Conservation (phyloP, 2,888 invertebrate genomes). For the Notodonta ziczac region DNA sequence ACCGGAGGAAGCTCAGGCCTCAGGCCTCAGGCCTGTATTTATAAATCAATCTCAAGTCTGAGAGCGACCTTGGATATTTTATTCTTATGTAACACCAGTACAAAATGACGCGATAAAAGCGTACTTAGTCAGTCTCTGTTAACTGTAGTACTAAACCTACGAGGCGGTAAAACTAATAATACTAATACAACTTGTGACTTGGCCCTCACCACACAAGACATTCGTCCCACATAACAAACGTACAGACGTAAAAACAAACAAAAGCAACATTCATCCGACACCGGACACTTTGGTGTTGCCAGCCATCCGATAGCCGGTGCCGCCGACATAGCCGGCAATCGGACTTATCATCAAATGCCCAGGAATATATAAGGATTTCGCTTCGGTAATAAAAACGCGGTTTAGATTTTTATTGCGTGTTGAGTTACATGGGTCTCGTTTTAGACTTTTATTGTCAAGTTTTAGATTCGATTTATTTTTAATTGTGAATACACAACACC, state of each 20-base stretch:
- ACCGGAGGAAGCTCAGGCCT: too few species aligned
- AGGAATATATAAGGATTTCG: conserved; percentile 14
- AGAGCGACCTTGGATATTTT: too few species aligned
- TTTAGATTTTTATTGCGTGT: conserved; percentile 34
- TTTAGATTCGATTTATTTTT: conserved; percentile 13
- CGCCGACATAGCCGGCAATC: conserved; percentile 32
- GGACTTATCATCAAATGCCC: conserved; percentile 33
- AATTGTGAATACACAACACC: neutral
- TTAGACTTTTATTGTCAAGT: conserved; percentile 3
- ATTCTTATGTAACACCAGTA: too few species aligned
- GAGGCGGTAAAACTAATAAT: too few species aligned
- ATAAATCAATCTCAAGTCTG: too few species aligned
- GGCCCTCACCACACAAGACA: conserved; percentile 28
- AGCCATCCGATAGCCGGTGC: conserved; percentile 46
- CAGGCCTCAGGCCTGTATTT: too few species aligned
- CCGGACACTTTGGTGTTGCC: conserved; percentile 61
- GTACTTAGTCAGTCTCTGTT: too few species aligned
- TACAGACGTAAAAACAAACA: conserved; percentile 52
- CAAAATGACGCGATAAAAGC: too few species aligned
- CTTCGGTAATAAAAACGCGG: conserved; percentile 34
- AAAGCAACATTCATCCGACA: conserved; percentile 54
- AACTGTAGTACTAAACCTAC: too few species aligned
- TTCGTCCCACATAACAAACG: conserved; percentile 49
- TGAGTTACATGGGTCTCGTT: conserved; percentile 22
- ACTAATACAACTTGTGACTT: neutral